These are phyloP conservation scores for Macrotis lagotis DNA, from an alignment of 2,113 vertebrate genomes.

Conservation along the genomic window DNA sequence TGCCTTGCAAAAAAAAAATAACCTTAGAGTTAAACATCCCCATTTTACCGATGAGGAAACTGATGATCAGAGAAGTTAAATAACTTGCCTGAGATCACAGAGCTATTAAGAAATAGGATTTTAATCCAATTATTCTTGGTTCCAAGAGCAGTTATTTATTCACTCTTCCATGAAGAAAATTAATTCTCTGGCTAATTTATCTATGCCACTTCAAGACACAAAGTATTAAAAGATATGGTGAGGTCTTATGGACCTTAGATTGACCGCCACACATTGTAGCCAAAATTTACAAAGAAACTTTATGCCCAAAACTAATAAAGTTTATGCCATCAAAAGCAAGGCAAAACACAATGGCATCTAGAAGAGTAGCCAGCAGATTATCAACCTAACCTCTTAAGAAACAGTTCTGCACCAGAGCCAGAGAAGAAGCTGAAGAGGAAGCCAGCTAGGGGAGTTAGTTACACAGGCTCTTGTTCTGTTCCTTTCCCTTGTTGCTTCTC, in stretches of 20 bases:
- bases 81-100: not conserved
- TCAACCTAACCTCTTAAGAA: slow-evolving; percentile 21
- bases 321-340: slow-evolving; percentile 43
- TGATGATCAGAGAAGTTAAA: not conserved
- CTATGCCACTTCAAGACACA: not conserved
- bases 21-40: not conserved
- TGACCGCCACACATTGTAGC: not conserved
- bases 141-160: not conserved
- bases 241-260: not conserved
- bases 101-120: not conserved
- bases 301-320: slow-evolving; percentile 33
- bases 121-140: not conserved
- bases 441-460: not conserved
- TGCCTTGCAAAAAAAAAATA: too few species aligned
- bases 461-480: not conserved
- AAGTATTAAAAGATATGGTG: not conserved
- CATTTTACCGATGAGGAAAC: not conserved
- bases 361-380: slow-evolving; percentile 8
- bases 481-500: not conserved
- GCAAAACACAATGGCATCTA: slow-evolving; percentile 30
- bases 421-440: not conserved
- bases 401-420: not conserved
- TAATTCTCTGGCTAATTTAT: not conserved
- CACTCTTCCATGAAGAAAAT: not conserved
- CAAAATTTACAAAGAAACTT: slow-evolving; percentile 44